phyloP scores from a whole-genome alignment of 2,888 invertebrate genomes.

The Caenorhabditis becei region DNA sequence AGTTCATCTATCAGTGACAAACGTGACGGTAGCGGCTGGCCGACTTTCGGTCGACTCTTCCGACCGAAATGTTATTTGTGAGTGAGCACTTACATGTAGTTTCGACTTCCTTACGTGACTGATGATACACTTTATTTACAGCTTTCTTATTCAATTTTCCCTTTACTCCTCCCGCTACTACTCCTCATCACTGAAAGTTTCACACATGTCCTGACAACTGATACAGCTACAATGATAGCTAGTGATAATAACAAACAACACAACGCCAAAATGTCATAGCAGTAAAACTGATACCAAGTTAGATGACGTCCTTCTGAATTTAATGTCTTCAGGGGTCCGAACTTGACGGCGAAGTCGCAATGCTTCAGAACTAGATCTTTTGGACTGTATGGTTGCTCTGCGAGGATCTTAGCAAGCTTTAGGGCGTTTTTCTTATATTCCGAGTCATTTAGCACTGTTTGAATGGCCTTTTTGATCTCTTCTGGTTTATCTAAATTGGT shows the following conservation, averaged over 20 bases:
- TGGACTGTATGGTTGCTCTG: conserved; percentile 49
- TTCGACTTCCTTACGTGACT: too few relatives aligned
- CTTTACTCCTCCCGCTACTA: background rate
- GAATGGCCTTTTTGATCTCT: conserved; percentile 42
- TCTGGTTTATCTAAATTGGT: conserved; percentile 22
- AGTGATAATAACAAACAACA: too few relatives aligned
- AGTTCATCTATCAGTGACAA: conserved; percentile 10
- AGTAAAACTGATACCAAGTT: conserved; percentile 50
- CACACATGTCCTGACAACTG: background rate
- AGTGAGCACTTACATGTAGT: conserved; percentile 2
- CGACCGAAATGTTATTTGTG: conserved; percentile 35
- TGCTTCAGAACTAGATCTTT: conserved; percentile 61
- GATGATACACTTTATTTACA: too few relatives aligned
- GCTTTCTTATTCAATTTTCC: background rate
- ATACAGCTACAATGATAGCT: background rate
- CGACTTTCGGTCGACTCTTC: conserved; percentile 17
- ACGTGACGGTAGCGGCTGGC: conserved; percentile 16
- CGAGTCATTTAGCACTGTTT: conserved; percentile 32
- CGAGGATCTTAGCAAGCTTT: conserved; percentile 45
- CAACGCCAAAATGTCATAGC: conserved; percentile 43
- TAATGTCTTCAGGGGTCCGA: conserved; percentile 43
- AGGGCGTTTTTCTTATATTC: conserved; percentile 48
- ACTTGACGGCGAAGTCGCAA: conserved; percentile 54
- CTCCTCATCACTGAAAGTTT: too few relatives aligned
- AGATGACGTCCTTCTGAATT: conserved; percentile 58